Base-by-base conservation (phyloP, 1,140 invertebrate species). In the Daktulosphaira vitifoliae region DNA sequence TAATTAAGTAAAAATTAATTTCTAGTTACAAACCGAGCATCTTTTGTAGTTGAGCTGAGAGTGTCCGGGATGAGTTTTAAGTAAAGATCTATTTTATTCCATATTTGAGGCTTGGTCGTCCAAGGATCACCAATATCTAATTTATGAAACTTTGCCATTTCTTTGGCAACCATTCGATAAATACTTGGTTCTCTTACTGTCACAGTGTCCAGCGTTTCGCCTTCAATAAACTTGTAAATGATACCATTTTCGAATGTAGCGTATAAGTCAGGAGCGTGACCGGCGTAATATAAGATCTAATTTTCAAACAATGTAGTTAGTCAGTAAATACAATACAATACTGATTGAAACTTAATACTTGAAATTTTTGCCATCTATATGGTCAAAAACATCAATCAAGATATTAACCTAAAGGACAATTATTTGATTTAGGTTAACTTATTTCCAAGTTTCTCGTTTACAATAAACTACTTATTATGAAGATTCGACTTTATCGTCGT, bases 221-320 rank as follows among this genome's bases (percentile, higher is more conserved):
- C 96, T 69, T 85, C 84, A 68, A 92, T 82, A 78, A 86, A 99
- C 76, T 93, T 85, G 76, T 98, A 99, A 18, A 85, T 88, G 67
- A 98, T 79, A 22, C 96, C 96, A 80, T 99, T 99, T 67, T 85
- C 81, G 77, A 98, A 98, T 25, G 86, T 85, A 44, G 90, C 92
- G 78, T 92, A 94, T 38, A 98, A 77, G 54, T 84, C 81, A 59
- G 93, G 88, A 68, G 90, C 90, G 68, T 90, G 81, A 13, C 87
- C 88, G 68, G 82, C 80, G 70, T 81, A 80, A 71, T 87, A 82
- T 68, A 95, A 77, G 70, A 85, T 75, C 86, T 89, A 74, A n/a
- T n/a, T n/a, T n/a, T n/a, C n/a, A n/a, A 80, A 78, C 68, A 68
- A 75, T 59, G 53, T 11, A 33, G n/a, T n/a, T n/a, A n/a, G n/a